Conservation (phyloP, 2,113 vertebrate genomes). For the Motacilla alba region DNA sequence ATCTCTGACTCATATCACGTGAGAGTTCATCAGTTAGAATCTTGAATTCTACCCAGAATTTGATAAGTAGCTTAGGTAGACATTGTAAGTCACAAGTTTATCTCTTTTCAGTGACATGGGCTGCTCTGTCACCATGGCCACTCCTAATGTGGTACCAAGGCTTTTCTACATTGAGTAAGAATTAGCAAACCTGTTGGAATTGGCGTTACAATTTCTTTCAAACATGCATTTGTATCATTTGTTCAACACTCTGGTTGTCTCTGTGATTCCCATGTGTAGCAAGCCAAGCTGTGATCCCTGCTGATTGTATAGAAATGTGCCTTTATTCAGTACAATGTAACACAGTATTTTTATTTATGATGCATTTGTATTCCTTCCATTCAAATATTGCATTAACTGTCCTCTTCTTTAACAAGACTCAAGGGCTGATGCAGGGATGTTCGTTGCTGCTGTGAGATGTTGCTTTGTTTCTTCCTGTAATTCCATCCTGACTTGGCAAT, state of each 20-base stretch:
- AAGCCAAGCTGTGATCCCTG: not conserved
- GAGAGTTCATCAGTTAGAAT: not conserved
- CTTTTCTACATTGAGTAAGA: not conserved
- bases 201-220: not conserved
- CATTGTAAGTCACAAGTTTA: not conserved
- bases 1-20: not conserved
- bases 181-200: not conserved
- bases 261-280: not conserved
- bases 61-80: not conserved
- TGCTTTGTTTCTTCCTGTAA: not conserved
- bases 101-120: not conserved
- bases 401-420: not conserved
- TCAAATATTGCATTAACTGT: not conserved
- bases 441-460: not conserved
- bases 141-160: not conserved
- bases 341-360: not conserved
- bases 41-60: not conserved
- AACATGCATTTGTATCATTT: not conserved
- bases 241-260: not conserved
- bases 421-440: not conserved
- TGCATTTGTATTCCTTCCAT: not conserved
- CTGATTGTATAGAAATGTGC: not conserved
- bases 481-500: not conserved
- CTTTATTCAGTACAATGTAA: not conserved
- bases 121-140: not conserved